phyloP scores from a whole-genome alignment of 2,113 vertebrate genomes.

The Elgaria multicarinata region DNA sequence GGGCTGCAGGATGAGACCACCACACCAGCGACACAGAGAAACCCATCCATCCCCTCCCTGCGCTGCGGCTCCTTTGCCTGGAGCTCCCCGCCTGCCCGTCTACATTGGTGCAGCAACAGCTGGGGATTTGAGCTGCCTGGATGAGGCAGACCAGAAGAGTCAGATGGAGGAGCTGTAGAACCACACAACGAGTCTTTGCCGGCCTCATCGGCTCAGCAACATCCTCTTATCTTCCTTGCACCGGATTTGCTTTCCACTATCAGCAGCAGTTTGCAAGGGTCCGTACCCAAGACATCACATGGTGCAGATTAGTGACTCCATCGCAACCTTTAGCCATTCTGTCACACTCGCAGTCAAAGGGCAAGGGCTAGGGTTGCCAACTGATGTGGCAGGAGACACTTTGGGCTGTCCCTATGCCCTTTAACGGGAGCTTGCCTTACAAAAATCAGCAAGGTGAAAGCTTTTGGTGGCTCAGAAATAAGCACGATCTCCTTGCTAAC shows the following conservation, averaged over 20 bases:
- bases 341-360: not conserved
- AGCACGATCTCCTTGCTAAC: too few relatives aligned
- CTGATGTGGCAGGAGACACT: not conserved
- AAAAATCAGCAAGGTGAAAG: not conserved
- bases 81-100: not conserved
- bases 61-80: not conserved
- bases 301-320: not conserved
- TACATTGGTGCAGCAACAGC: not conserved
- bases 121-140: constrained; percentile 17
- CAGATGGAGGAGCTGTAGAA: constrained; percentile 15
- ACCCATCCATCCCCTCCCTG: not conserved
- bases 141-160: constrained; percentile 1
- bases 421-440: not conserved
- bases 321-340: not conserved
- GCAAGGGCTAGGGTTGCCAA: not conserved
- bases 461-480: not conserved
- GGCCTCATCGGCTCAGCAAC: not conserved
- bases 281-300: not conserved
- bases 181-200: not conserved
- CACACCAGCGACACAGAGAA: not conserved
- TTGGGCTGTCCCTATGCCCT: not conserved
- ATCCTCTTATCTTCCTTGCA: not conserved
- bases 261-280: not conserved
- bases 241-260: not conserved
- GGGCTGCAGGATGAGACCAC: not conserved